phyloP scores from a whole-genome alignment of 2,113 vertebrate genomes.

The Rhinichthys klamathensis region DNA sequence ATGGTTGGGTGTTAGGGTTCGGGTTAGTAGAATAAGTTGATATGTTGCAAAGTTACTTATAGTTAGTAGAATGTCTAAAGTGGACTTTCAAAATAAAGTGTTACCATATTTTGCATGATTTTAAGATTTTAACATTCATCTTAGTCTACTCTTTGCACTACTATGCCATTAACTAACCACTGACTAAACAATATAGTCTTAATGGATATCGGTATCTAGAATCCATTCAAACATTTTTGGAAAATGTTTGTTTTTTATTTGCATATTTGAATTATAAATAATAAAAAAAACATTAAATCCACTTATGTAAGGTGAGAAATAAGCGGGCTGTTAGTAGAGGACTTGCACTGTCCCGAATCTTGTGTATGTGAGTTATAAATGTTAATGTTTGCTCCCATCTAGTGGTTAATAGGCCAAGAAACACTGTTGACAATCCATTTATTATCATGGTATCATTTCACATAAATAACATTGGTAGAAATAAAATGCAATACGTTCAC shows the following conservation, averaged over 20 bases:
- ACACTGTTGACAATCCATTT: not conserved
- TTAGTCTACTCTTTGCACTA: not conserved
- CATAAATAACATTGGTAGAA: not conserved
- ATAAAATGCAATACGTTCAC: not conserved
- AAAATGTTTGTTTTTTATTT: too few species aligned
- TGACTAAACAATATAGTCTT: not conserved
- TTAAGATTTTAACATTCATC: not conserved
- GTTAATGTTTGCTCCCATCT: not conserved
- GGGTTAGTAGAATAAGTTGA: too few species aligned
- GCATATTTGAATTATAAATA: not conserved
- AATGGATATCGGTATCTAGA: not conserved
- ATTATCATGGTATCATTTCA: not conserved
- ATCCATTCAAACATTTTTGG: not conserved
- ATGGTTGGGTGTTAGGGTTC: too few species aligned
- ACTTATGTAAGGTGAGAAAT: not conserved
- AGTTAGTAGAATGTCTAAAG: too few species aligned
- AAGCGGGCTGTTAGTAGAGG: not conserved
- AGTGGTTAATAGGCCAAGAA: not conserved
- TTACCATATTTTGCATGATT: too few species aligned
- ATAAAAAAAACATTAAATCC: not conserved
- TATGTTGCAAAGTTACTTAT: too few species aligned
- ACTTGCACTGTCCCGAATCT: not conserved
- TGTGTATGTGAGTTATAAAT: not conserved
- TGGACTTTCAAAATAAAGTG: too few species aligned
- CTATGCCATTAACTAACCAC: not conserved